These are phyloP conservation scores for Phaenicophaeus curvirostris DNA, from an alignment of 2,797 vertebrate species.

Conservation along the genomic window DNA sequence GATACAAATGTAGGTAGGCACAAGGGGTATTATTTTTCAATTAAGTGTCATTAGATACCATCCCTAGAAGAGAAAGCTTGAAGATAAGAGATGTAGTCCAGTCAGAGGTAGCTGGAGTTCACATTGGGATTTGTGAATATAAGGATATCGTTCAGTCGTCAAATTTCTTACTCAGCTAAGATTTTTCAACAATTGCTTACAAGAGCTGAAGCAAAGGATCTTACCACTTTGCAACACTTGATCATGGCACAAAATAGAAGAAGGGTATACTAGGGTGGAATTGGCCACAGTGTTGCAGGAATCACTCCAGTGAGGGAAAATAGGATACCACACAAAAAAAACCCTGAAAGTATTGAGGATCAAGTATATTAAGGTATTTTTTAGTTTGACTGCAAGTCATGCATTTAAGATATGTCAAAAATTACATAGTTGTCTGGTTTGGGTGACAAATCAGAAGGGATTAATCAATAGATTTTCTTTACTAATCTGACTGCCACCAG, in stretches of 20 bases:
- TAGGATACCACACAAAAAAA: neutral
- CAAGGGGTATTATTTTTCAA: neutral
- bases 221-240: neutral
- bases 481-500: neutral
- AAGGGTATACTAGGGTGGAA: neutral
- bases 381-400: neutral
- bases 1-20: neutral
- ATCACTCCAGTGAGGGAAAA: neutral
- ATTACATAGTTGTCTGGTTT: neutral
- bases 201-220: neutral
- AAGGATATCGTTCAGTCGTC: neutral
- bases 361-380: rapidly evolving
- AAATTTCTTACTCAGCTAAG: neutral
- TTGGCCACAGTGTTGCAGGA: neutral
- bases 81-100: neutral
- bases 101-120: neutral
- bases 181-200: neutral
- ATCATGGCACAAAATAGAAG: neutral
- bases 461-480: neutral
- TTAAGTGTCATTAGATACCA: neutral
- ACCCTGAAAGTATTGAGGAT: neutral
- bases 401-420: neutral
- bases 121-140: neutral
- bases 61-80: neutral
- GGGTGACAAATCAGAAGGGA: neutral